Evolutionary conservation across 1,140 invertebrate species (phyloP).

Genomic region (Lasaia peninsularis): DNA sequence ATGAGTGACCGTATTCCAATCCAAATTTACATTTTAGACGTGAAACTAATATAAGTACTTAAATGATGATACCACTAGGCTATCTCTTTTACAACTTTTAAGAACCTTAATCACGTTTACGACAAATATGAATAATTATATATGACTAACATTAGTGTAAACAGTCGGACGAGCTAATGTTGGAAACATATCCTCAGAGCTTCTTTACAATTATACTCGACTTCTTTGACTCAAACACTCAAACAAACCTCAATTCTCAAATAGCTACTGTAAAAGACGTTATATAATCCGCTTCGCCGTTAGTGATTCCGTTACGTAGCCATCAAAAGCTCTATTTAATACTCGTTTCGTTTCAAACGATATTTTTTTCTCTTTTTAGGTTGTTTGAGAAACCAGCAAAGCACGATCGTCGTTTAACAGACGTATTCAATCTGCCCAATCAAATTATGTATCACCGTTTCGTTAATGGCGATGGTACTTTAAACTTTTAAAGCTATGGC

Average conservation of each 20-base stretch:
- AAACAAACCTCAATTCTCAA: not conserved
- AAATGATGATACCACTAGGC: no score
- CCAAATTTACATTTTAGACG: no score
- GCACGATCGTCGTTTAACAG: conserved; percentile 1
- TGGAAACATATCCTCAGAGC: no score
- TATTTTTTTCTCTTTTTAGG: conserved; percentile 6
- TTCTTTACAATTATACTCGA: no score
- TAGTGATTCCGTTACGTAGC: not conserved
- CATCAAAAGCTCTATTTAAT: conserved; percentile 11
- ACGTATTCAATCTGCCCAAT: conserved; percentile 12
- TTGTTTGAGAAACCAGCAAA: conserved; percentile 1
- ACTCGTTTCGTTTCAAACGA: not conserved
- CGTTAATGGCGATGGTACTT: not conserved
- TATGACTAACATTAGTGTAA: no score
- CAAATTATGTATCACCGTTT: conserved; percentile 3
- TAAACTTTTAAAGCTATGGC: conserved; percentile 3
- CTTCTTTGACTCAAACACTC: no score
- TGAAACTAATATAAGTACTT: no score
- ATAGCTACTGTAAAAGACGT: not conserved
- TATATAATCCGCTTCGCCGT: not conserved
- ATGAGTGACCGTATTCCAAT: no score
- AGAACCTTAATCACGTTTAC: no score
- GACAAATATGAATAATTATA: no score
- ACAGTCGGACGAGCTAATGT: no score
- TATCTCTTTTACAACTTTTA: no score